Base-by-base conservation (phyloP, 1,140 invertebrate species). In the Melanaphis sacchari region DNA sequence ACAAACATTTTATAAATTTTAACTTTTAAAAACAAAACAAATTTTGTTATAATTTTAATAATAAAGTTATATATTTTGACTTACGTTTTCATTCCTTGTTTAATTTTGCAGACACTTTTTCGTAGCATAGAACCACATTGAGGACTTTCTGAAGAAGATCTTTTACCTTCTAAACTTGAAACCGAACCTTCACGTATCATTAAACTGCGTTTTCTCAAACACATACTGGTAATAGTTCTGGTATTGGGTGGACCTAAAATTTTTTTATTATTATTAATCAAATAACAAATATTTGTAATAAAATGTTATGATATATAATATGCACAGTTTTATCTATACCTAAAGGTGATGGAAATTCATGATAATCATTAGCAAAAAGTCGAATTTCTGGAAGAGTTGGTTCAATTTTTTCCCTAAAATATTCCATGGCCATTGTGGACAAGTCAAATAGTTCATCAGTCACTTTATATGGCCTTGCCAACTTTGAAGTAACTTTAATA, bases 351-450 rank as follows among this genome's bases (percentile, higher is more conserved):
- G 91, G 91, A 22, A 93, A 93, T 52, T 93, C 91, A 93, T 92
- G 90, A 49, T 85, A 91, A 76, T 94, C 94, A 43, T 97, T 96
- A 94, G 97, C 97, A 95, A 98, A 98, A 95, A 98, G 98, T 40
- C 97, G 97, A 94, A 98, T 97, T 95, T 98, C 97, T 46, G 98
- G 98, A 94, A 98, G 95, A 94, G 97, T 97, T 54, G 98, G 97
- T 95, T 98, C 98, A 94, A 98, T 98, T 94, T 97, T 97, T 95
- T 98, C 98, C 95, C 98, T 98, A 94, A 98, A 98, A 95, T 98
- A 98, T 95, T 98, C 98, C 97, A 98, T 98, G 43, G 98, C 98
- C 98, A 98, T 98, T 41, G 98, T 98, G 49, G 97, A 98, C 90
- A 98, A 96, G 96, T 98, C 98, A 96, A 98, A 98, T n/a, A 98